These are phyloP conservation scores for Acrobasis consociella DNA, from an alignment of 2,888 invertebrate genomes.

Conservation along the genomic window DNA sequence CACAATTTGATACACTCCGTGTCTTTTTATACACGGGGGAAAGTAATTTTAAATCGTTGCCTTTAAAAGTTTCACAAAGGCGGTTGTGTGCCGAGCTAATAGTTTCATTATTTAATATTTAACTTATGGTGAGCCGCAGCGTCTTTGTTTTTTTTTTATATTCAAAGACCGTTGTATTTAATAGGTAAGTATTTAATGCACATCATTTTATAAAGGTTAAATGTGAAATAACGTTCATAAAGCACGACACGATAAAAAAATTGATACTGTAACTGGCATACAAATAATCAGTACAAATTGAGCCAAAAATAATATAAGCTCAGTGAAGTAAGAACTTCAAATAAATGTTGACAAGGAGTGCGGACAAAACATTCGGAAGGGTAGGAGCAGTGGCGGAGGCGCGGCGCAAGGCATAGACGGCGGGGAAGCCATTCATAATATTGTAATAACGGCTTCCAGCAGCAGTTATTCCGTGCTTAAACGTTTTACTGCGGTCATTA, in stretches of 20 bases:
- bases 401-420: constrained; percentile 46
- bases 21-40: constrained; percentile 44
- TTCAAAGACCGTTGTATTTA: too few species aligned
- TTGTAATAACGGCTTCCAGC: constrained; percentile 80
- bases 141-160: too few species aligned
- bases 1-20: constrained; percentile 57
- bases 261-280: too few species aligned
- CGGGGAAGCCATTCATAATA: constrained; percentile 80
- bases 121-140: neutral
- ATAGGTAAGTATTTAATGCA: too few species aligned
- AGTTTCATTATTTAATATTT: constrained; percentile 34
- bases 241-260: too few species aligned
- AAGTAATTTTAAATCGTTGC: constrained; percentile 40
- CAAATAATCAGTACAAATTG: neutral
- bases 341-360: constrained; percentile 11
- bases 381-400: constrained; percentile 24
- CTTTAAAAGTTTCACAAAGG: constrained; percentile 28
- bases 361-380: constrained; percentile 11
- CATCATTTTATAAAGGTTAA: too few species aligned
- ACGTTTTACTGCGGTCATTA: constrained; percentile 83
- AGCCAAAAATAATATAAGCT: neutral
- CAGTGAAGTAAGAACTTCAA: neutral
- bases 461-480: constrained; percentile 82
- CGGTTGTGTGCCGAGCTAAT: constrained; percentile 24
- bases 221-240: too few species aligned